Percentiles rank a stretch among this genome's conserved stretches.
Conservation (phyloP, 1,140 invertebrate genomes). For the Drosophila repletoides region DNA sequence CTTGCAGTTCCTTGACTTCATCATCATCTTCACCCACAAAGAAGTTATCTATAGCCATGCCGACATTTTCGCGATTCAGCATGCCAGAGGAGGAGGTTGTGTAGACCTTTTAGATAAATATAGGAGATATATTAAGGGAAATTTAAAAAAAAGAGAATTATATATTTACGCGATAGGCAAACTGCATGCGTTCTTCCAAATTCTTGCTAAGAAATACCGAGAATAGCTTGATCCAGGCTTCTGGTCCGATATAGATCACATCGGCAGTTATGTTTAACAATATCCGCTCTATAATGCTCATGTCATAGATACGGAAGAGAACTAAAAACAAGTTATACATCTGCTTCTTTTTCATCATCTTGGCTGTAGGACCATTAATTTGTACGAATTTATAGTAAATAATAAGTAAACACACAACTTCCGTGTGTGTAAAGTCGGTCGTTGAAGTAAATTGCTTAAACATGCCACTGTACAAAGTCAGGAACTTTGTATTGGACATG, state of each 20-base stretch:
- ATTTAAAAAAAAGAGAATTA: neutral
- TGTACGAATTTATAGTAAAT: constrained; percentile 76
- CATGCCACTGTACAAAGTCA: constrained; percentile 48
- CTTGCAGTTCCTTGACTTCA: constrained; percentile 66
- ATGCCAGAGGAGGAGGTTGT: constrained; percentile 39
- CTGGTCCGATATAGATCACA: constrained; percentile 50
- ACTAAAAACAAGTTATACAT: constrained; percentile 68
- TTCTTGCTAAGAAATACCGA: constrained; percentile 60
- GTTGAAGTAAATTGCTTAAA: constrained; percentile 43
- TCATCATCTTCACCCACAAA: constrained; percentile 73
- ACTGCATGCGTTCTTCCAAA: constrained; percentile 53
- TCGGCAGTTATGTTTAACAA: constrained; percentile 66
- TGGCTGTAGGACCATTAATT: constrained; percentile 53
- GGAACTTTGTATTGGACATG: constrained; percentile 74
- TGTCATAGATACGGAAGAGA: constrained; percentile 63
- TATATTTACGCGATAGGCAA: constrained; percentile 54
- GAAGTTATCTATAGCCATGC: constrained; percentile 64
- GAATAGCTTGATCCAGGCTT: constrained; percentile 69
- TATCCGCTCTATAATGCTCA: constrained; percentile 68
- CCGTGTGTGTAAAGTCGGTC: constrained; percentile 52
- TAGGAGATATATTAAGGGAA: neutral
- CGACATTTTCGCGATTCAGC: constrained; percentile 67
- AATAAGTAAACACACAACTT: constrained; percentile 63
- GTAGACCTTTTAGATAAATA: constrained; percentile 49
- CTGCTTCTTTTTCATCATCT: constrained; percentile 67